phyloP scores from a whole-genome alignment of 2,888 invertebrate species.

The Amaurobius ferox region DNA sequence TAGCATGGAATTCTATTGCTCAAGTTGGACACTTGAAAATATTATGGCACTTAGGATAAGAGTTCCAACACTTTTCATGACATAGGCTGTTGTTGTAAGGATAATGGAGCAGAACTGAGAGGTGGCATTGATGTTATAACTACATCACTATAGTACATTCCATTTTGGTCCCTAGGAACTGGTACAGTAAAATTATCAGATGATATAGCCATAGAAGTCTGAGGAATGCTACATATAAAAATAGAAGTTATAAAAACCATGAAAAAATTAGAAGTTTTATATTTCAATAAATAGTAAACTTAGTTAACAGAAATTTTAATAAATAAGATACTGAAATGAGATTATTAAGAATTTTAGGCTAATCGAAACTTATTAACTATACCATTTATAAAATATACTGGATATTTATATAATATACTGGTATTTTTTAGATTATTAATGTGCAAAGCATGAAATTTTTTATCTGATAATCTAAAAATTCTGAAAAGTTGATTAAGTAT shows the following conservation, averaged over 20 bases:
- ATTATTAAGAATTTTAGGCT: no score
- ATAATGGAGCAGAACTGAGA: slow-evolving; percentile 20
- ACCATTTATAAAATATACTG: no score
- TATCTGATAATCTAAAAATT: no score
- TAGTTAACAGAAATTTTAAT: no score
- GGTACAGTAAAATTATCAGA: slow-evolving; percentile 25
- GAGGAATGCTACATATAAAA: slow-evolving; percentile 41
- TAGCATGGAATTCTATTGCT: not conserved
- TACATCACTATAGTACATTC: slow-evolving; percentile 51
- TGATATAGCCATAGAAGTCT: slow-evolving; percentile 17
- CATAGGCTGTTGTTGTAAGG: slow-evolving; percentile 63
- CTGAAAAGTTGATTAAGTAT: no score
- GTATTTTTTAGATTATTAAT: no score
- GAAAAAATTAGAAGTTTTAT: no score
- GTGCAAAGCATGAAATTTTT: no score
- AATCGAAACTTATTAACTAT: no score
- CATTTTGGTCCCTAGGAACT: slow-evolving; percentile 35
- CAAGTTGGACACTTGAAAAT: slow-evolving; percentile 40
- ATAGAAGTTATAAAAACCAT: not conserved
- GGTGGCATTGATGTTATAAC: slow-evolving; percentile 35
- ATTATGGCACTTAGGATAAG: slow-evolving; percentile 34
- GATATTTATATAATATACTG: no score
- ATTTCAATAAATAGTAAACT: no score
- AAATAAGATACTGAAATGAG: no score
- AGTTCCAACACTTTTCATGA: slow-evolving; percentile 36